phyloP scores from a whole-genome alignment of 2,797 vertebrate genomes.

The Periparus ater region DNA sequence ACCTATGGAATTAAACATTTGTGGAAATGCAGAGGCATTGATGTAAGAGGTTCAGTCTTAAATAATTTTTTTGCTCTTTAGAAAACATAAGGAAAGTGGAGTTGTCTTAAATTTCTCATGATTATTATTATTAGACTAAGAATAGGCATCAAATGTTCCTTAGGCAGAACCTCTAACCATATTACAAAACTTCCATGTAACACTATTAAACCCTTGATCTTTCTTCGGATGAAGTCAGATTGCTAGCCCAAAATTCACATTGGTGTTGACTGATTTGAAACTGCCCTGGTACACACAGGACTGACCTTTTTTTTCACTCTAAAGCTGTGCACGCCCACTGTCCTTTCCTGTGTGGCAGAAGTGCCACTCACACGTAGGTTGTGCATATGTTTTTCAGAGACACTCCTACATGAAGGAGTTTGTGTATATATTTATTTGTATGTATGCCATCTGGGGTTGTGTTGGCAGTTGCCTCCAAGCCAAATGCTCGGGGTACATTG shows the following conservation, averaged over 20 bases:
- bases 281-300: neutral
- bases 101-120: neutral
- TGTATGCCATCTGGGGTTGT: neutral
- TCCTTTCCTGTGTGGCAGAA: neutral
- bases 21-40: neutral
- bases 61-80: neutral
- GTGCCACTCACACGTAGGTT: neutral
- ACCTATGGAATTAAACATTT: neutral
- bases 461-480: neutral
- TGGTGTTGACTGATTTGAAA: neutral
- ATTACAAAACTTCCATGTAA: neutral
- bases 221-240: neutral
- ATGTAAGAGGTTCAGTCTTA: neutral
- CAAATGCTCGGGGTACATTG: neutral
- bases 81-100: neutral
- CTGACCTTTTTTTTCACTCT: neutral
- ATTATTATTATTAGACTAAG: neutral
- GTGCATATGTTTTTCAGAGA: neutral
- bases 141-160: neutral
- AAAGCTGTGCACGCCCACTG: neutral
- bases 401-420: neutral
- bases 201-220: neutral
- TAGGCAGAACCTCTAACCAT: neutral
- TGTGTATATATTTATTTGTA: neutral
- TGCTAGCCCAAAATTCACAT: neutral